Base-by-base conservation (phyloP, 2,113 vertebrate genomes). In the Pteropus alecto region DNA sequence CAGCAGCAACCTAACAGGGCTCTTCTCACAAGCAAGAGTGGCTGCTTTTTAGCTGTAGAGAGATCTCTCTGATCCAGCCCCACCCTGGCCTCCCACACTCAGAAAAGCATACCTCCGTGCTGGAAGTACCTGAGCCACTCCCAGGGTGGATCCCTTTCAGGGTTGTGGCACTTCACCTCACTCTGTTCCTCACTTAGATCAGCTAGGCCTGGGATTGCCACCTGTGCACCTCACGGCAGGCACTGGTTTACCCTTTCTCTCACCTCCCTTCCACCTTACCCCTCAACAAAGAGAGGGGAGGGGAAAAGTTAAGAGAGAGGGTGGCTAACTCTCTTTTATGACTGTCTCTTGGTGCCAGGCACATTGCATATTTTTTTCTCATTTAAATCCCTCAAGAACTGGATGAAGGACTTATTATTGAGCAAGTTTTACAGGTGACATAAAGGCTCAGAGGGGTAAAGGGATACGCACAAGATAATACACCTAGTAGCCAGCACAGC, bases 201-300 rank as follows among this genome's bases (percentile, higher is more conserved):
- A 10, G 43, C 82, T 30, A n/a, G 26, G 2, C 19, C 65, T 68
- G 41, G 46, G 24, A 38, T 58, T 18, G 48, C 46, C 84, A 19
- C 28, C 83, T 65, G 7, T 65, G 74, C 19, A 19, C n/a, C 7
- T 43, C n/a, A 1, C 15, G 3, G n/a, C 11, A 13, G 82, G 21
- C 10, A 18, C 22, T 14, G 35, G 11, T 28, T 46, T 65, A 16
- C 38, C 54, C 24, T 71, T 63, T 46, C 61, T 48, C 22, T 26
- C 26, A 0, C 1, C 0, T 15, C n/a, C 22, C 4, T 38, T 46
- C 33, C 0, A 2, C 43, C 35, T 9, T 19, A 9, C 18, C 3
- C 2, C 19, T 58, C 74, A 19, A 21, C 16, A 74, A 7, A 48
- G 26, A 70, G 35, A 18, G 7, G 12, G 38, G 1, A 56, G 11